Evolutionary conservation across 2,113 vertebrate species (phyloP), one percentile per base, ranked within the genome.

Genomic region (Coreoperca whiteheadi): DNA sequence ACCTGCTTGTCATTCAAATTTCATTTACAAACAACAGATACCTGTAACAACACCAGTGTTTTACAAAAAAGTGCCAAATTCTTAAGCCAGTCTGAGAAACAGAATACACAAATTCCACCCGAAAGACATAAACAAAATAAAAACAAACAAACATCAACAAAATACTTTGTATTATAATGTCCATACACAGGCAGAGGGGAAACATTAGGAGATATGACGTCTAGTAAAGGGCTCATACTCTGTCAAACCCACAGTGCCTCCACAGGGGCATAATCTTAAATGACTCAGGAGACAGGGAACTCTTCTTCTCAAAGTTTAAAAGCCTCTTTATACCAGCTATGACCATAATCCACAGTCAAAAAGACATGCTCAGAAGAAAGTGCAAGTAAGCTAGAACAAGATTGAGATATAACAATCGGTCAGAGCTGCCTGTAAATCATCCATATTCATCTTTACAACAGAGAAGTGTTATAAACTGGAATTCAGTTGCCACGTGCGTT

Each of bases 251-350:
- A 84, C 66, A 82, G 80, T 84, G 72, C 72, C 82, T 80, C 86
- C 89, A 88, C 83, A 89, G 85, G 83, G 74, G 74, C 79, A 91
- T 90, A 81, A 87, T 89, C 76, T 83, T 86, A 87, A 87, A 90
- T 80, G 80, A 89, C 86, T 79, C 54, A 1, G 34, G 59, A 73
- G 66, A 83, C 54, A 64, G 74, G 64, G 67, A 77, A 61, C 70
- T 87, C 63, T 71, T 86, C 74, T 63, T 83, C 68, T 68, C 32
- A 5, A 70, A 30, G 10, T 84, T 87, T 87, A 87, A 88, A 18
- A 86, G 84, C 20, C 82, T 73, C 65, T 85, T 90, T 81, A 74
- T 37, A 80, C 83, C 74, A 76, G 65, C 66, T 48, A 57, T 53
- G 82, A 74, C 53, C 76, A 75, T 90, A 76, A 90, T 84, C 77